A percentile compares a stretch with the other conserved stretches of the same genome.
Evolutionary conservation across 2,113 vertebrate species (phyloP).

Genomic region (Abramis brama): DNA sequence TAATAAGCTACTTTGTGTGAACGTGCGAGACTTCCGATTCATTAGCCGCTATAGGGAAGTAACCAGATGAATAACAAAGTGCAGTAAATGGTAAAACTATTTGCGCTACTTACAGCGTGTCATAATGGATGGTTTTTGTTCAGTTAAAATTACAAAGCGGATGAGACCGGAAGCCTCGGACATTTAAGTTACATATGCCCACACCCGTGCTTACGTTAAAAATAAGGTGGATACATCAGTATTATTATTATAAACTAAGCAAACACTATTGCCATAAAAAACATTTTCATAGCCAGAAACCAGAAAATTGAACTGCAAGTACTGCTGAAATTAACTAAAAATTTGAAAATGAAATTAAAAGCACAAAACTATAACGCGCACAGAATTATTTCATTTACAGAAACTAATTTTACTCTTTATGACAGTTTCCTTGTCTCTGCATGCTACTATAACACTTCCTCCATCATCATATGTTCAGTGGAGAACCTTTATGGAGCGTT

Average conservation of each 20-base stretch:
- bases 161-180: too few species aligned
- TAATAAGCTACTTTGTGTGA: neutral
- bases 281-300: too few species aligned
- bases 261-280: neutral
- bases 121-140: too few species aligned
- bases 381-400: neutral
- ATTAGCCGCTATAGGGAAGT: too few species aligned
- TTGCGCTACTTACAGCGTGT: too few species aligned
- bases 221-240: neutral
- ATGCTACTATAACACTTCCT: neutral
- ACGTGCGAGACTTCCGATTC: neutral
- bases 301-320: neutral
- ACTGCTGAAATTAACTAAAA: neutral
- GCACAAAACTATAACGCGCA: neutral
- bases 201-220: too few species aligned
- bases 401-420: neutral
- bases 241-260: neutral
- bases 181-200: too few species aligned
- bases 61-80: too few species aligned
- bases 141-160: too few species aligned
- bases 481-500: slow-evolving; percentile 86
- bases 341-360: neutral
- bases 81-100: too few species aligned
- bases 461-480: slow-evolving; percentile 70
- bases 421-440: neutral